phyloP scores from a whole-genome alignment of 2,797 vertebrate species.

The Poecilia gillii region DNA sequence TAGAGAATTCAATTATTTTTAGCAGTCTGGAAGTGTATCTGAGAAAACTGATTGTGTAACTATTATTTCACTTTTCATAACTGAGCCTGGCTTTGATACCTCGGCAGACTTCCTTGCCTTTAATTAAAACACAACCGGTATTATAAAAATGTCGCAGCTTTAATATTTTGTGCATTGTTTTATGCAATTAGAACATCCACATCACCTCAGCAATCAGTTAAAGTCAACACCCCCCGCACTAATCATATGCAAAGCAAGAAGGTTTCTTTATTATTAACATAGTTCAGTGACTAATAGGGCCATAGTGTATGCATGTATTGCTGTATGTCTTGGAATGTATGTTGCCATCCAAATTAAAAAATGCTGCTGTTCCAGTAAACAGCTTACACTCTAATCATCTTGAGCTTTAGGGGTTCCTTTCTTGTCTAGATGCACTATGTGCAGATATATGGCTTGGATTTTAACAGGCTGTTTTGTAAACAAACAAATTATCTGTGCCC shows the following conservation, averaged over 20 bases:
- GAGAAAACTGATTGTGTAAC: background rate
- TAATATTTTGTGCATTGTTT: background rate
- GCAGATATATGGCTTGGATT: background rate
- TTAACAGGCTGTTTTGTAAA: background rate
- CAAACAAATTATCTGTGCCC: background rate
- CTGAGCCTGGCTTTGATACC: background rate
- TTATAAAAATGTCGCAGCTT: background rate
- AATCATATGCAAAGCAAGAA: background rate
- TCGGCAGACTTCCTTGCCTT: background rate
- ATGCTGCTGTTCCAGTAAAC: background rate
- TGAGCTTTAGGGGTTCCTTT: background rate
- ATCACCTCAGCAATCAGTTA: background rate
- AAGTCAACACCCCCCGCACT: background rate
- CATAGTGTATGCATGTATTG: background rate
- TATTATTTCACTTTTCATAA: background rate
- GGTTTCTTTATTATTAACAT: background rate
- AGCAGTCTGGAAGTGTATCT: background rate
- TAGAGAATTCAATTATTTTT: constrained; percentile 29
- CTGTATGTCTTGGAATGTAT: background rate
- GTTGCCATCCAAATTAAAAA: background rate
- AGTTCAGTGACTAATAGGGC: background rate
- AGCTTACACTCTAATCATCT: background rate
- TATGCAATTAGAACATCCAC: background rate
- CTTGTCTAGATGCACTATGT: background rate
- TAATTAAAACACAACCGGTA: background rate